These are phyloP conservation scores for Eurystomus gularis DNA, from an alignment of 2,113 vertebrate species.

Conservation along the genomic window DNA sequence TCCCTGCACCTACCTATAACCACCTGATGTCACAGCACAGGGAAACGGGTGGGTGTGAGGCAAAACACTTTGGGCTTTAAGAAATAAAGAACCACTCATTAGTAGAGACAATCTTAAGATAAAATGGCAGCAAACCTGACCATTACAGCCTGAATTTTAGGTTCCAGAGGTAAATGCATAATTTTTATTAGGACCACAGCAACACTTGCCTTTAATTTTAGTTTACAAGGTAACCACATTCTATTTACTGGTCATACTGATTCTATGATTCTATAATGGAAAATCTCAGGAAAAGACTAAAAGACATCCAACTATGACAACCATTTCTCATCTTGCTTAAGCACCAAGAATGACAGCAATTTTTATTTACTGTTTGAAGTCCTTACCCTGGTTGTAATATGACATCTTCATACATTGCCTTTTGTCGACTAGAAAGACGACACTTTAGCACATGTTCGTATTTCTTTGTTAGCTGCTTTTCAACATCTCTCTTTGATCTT, in stretches of 20 bases:
- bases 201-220: not conserved
- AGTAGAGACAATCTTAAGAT: not conserved
- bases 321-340: not conserved
- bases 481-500: conserved; percentile 90
- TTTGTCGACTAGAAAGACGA: conserved; percentile 87
- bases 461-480: conserved; percentile 92
- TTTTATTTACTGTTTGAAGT: not conserved
- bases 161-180: not conserved
- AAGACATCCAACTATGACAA: not conserved
- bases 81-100: not conserved
- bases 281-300: not conserved
- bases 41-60: not conserved
- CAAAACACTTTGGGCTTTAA: not conserved
- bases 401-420: conserved; percentile 90
- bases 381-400: conserved; percentile 86
- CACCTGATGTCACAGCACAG: not conserved
- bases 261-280: not conserved
- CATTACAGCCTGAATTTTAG: not conserved
- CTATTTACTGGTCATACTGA: not conserved
- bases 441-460: conserved; percentile 92
- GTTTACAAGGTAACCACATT: not conserved
- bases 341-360: not conserved
- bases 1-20: not conserved
- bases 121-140: not conserved
- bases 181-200: not conserved